Evolutionary conservation across 2,888 invertebrate species (phyloP), one percentile per base, ranked within the genome.

Genomic region (Scaptomyza polygonia): DNA sequence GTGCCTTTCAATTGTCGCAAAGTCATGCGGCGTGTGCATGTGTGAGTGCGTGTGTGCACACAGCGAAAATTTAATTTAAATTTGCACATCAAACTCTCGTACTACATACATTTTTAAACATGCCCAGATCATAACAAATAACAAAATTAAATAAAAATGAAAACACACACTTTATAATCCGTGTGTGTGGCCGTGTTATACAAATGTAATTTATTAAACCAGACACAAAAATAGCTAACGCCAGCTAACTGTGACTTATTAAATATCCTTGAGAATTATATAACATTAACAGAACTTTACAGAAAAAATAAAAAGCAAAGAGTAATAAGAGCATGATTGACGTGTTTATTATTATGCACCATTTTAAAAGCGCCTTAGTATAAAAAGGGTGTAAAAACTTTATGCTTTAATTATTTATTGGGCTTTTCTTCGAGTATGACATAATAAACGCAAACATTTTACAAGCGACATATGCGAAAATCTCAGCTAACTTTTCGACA

Each of bases 31-130:
- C 21, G 8, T 55, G 27, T 48, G 9, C 53, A 14, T 62, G 12
- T 67, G 48, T 45, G 54, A 16, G 6, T 36, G 29, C 52, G 49
- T 52, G 49, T 52, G 34, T 30, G n/a, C 36, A 63, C 16, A 70
- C 63, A 57, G 63, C 65, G 65, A 59, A 77, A 85, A 83, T 85
- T 81, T 85, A 87, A 87, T 79, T 83, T 87, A 82, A 83, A 87
- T 85, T 87, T 85, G 67, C 79, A 68, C 85, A 77, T 77, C 70
- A 81, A 85, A 83, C 76, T 85, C 73, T 52, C 65, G 47, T n/a
- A n/a, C n/a, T n/a, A n/a, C 66, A 84, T 84, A 71, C 67, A 86
- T 87, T 79, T 71, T 82, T 81, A 72, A 86, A 64, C 71, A 66
- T 25, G 49, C 42, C 16, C 54, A 78, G 18, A 58, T 49, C 39